These are phyloP conservation scores for Torymus texanus DNA, from an alignment of 2,888 invertebrate genomes.

Conservation along the genomic window DNA sequence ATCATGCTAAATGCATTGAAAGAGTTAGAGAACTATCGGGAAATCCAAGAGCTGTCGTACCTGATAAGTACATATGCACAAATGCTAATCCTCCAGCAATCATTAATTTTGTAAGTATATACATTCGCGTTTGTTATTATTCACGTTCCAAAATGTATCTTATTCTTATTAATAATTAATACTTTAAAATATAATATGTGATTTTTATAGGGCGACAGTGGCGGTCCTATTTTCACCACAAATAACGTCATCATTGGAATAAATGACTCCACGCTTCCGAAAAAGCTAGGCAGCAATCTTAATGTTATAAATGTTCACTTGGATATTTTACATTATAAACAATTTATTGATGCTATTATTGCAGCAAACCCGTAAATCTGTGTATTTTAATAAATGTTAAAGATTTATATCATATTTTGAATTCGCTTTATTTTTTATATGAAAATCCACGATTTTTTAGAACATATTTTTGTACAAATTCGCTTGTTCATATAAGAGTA, in stretches of 20 bases:
- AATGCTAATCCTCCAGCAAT: background rate
- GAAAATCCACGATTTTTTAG: too few relatives aligned
- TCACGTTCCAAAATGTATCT: background rate
- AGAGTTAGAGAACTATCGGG: background rate
- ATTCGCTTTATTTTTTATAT: too few relatives aligned
- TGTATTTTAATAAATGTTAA: too few relatives aligned
- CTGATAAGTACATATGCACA: background rate
- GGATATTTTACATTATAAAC: background rate
- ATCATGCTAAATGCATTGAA: background rate
- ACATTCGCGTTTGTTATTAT: background rate
- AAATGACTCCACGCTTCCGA: background rate
- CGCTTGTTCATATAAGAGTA: too few relatives aligned
- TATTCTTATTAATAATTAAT: background rate
- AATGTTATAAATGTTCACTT: background rate
- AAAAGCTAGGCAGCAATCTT: background rate
- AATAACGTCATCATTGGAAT: constrained; percentile 2
- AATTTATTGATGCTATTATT: background rate
- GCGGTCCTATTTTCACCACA: constrained; percentile 6
- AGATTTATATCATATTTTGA: too few relatives aligned
- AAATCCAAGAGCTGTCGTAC: background rate
- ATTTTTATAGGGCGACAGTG: constrained; percentile 21
- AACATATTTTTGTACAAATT: too few relatives aligned
- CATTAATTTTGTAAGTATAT: background rate
- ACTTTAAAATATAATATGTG: background rate
- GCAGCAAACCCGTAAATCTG: background rate